Evolutionary conservation across 2,888 invertebrate species (phyloP).

Genomic region (Cryptocephalus primarius): DNA sequence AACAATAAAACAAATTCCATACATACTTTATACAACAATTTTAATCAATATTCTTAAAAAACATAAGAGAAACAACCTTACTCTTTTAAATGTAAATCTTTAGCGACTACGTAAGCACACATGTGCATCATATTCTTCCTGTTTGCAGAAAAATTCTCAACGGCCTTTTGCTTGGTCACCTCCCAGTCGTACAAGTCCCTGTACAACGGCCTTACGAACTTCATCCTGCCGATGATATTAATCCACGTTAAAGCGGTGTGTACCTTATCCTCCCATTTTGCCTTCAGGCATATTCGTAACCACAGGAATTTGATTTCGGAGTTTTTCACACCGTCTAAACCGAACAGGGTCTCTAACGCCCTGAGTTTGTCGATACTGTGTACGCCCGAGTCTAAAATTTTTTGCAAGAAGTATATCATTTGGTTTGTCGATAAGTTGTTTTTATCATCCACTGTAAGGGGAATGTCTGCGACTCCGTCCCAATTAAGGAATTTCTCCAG

Average conservation of each 20-base stretch:
- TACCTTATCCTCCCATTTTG: constrained; percentile 56
- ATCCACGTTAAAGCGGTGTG: constrained; percentile 63
- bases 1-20: too few species aligned
- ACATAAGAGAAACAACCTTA: constrained; percentile 3
- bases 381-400: constrained; percentile 46
- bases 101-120: constrained; percentile 58
- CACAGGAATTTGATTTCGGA: constrained; percentile 61
- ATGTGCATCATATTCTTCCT: constrained; percentile 77
- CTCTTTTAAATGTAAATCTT: constrained; percentile 51
- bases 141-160: constrained; percentile 60
- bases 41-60: not conserved
- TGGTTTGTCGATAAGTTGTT: constrained; percentile 47
- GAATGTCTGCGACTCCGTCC: constrained; percentile 32
- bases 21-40: too few species aligned
- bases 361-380: constrained; percentile 46
- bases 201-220: constrained; percentile 81
- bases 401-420: constrained; percentile 55
- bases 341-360: constrained; percentile 52
- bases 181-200: constrained; percentile 76
- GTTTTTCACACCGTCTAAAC: constrained; percentile 55
- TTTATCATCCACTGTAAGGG: constrained; percentile 46
- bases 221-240: constrained; percentile 81
- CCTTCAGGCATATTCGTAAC: constrained; percentile 66
- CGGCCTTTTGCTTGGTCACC: constrained; percentile 51
- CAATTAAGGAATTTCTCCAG: constrained; percentile 46